These are phyloP conservation scores for Eupithecia insigniata DNA, from an alignment of 2,888 invertebrate species.

Conservation along the genomic window DNA sequence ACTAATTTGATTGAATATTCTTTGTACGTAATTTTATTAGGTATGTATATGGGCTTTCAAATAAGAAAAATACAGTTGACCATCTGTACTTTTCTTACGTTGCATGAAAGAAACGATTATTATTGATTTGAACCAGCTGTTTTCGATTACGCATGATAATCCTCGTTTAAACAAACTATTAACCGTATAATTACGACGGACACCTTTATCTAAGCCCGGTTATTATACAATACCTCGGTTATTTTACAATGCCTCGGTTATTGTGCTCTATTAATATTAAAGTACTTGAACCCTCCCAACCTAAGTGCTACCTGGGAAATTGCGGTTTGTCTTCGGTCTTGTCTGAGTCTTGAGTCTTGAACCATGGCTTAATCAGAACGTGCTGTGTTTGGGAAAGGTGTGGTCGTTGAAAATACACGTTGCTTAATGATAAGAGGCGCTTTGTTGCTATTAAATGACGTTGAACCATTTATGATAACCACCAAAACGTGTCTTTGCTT, in stretches of 20 bases:
- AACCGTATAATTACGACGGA: conserved; percentile 34
- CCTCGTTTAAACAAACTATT: conserved; percentile 38
- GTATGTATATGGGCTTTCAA: too few relatives aligned
- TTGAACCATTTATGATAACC: neutral
- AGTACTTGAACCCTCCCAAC: conserved; percentile 1
- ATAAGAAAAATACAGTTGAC: too few relatives aligned
- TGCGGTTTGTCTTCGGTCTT: neutral
- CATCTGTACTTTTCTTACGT: too few relatives aligned
- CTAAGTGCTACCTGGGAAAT: conserved; percentile 5
- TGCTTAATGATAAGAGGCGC: neutral
- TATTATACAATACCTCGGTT: conserved; percentile 19
- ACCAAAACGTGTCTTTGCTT: neutral
- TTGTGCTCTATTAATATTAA: conserved; percentile 13
- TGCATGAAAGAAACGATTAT: too few relatives aligned
- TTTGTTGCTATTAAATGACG: neutral
- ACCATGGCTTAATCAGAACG: conserved; percentile 1
- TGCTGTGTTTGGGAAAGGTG: neutral
- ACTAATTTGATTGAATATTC: too few relatives aligned
- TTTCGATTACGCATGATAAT: conserved; percentile 1
- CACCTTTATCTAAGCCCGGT: conserved; percentile 33
- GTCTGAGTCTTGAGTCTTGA: neutral
- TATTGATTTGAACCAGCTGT: conserved; percentile 1
- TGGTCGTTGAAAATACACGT: neutral
- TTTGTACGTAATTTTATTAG: too few relatives aligned
- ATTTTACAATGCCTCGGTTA: conserved; percentile 15